phyloP scores from a whole-genome alignment of 2,113 vertebrate species.

The Willisornis vidua region DNA sequence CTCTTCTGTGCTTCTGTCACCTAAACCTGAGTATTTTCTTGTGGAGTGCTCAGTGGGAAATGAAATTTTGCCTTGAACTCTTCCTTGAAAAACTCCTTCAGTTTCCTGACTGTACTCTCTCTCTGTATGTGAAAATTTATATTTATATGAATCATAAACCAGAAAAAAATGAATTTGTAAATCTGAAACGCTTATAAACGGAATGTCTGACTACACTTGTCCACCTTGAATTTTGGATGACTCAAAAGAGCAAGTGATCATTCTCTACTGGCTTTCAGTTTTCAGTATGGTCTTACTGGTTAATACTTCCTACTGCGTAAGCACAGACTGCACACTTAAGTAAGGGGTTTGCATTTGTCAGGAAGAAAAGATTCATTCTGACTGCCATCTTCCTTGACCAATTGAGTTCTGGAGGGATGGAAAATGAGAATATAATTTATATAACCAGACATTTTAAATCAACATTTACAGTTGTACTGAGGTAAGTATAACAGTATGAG shows the following conservation, averaged over 20 bases:
- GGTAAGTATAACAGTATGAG: background rate
- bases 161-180: background rate
- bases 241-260: background rate
- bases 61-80: background rate
- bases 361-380: background rate
- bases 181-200: background rate
- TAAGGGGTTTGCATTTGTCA: background rate
- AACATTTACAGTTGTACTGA: background rate
- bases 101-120: background rate
- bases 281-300: background rate
- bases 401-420: background rate
- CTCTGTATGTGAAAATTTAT: background rate
- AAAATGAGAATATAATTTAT: background rate
- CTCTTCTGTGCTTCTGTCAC: background rate
- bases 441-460: background rate
- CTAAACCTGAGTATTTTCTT: background rate
- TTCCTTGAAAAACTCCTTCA: background rate
- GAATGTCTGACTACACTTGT: background rate
- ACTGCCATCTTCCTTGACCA: background rate
- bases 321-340: background rate
- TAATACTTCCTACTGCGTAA: background rate
- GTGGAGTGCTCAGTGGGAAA: background rate
- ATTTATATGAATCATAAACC: background rate
- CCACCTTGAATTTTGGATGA: background rate
- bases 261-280: background rate